Conservation (phyloP, 2,113 vertebrate species). For the Toxotes jaculatrix region DNA sequence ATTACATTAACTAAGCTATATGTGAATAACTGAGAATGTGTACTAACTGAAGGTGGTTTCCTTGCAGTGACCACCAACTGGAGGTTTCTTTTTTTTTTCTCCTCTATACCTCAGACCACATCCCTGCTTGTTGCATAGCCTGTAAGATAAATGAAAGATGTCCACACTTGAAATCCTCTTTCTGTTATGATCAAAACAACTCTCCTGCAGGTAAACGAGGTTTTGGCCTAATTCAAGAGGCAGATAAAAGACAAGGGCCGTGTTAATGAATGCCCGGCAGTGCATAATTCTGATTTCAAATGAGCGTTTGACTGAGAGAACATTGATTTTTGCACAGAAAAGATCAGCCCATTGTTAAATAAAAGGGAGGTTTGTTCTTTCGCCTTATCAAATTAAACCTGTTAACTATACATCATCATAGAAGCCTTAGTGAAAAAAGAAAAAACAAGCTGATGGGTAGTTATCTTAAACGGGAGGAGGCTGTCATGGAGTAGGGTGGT, state of each 20-base stretch:
- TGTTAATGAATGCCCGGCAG: constrained; percentile 11
- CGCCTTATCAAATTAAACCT: not conserved
- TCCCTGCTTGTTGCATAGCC: not conserved
- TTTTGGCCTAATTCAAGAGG: constrained; percentile 16
- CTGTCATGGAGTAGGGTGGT: not conserved
- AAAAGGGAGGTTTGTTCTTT: not conserved
- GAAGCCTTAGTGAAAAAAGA: not conserved
- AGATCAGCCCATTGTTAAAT: not conserved
- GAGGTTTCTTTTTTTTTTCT: not conserved
- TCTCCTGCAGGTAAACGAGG: constrained; percentile 34
- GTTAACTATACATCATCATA: not conserved
- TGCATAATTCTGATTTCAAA: constrained; percentile 23
- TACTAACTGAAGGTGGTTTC: not conserved
- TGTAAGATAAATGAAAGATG: not conserved
- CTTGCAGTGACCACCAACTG: constrained; percentile 2
- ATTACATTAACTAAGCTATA: not conserved
- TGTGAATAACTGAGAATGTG: not conserved
- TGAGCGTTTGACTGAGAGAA: constrained; percentile 42
- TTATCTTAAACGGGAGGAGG: not conserved
- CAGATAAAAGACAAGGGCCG: constrained; percentile 11
- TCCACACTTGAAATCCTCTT: not conserved
- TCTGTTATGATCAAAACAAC: constrained; percentile 12
- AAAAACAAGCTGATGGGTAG: not conserved
- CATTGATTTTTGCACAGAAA: constrained; percentile 67
- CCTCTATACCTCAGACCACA: not conserved